Base-by-base conservation (phyloP, 2,113 vertebrate genomes). In the Pseudopodoces humilis region DNA sequence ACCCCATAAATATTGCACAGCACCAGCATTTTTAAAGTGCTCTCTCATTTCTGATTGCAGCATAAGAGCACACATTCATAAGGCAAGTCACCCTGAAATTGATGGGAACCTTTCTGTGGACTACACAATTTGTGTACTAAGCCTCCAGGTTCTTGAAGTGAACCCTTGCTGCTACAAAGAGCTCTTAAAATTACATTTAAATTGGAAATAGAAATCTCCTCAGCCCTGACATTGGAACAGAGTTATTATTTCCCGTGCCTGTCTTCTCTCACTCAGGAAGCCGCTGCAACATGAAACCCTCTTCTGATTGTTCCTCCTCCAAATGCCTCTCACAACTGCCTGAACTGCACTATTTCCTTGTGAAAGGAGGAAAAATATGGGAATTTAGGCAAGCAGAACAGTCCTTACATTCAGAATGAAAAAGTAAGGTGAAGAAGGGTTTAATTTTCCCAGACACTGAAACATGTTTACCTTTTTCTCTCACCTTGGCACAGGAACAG, bases 101-200 rank as follows among this genome's bases (percentile, higher is more conserved):
- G 83, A 94, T 78, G 83, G 63, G 75, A 95, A 67, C 79, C 30
- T 94, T 80, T 94, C 64, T 78, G 68, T 95, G 56, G 92, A n/a
- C 92, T 88, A 64, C 52, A 88, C 65, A 62, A 52, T 90, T 93
- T 95, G 75, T 95, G 68, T 92, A 86, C 90, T 86, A 93, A 95
- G 64, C 37, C 79, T 93, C 50, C 35, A 62, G 43, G 63, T 94
- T 97, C 88, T 88, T 90, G 59, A 94, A 94, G 76, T 63, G 60
- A 95, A 74, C 75, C 44, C 70, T 93, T 0, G 1, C 78, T 95
- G 89, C 82, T 83, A 91, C 70, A 78, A 87, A 94, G 79, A 90
- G 90, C 67, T 88, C 85, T 96, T 97, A 96, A 96, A 97, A 95
- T 96, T 91, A 91, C 91, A 94, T 95, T 94, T 96, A 94, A 96